Evolutionary conservation across 1,140 invertebrate genomes (phyloP).

Genomic region (Ruditapes philippinarum): DNA sequence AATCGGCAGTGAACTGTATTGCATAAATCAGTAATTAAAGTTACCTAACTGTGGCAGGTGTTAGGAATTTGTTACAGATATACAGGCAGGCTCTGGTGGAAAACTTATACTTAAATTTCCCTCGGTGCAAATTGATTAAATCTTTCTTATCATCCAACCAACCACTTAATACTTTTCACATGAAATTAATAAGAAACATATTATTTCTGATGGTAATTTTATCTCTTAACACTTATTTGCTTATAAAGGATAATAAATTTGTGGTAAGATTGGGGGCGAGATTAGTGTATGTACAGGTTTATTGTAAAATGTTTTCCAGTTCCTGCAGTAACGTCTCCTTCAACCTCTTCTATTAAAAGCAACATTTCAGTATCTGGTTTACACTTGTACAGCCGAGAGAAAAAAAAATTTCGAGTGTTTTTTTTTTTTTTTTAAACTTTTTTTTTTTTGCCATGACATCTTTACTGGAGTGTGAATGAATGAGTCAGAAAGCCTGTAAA

Average conservation of each 20-base stretch:
- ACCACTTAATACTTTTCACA: constrained; percentile 20
- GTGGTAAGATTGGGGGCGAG: background rate
- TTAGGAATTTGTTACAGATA: no score
- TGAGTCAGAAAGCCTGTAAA: constrained; percentile 53
- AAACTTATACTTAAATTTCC: background rate
- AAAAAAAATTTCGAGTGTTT: constrained; percentile 7
- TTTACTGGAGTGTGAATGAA: constrained; percentile 37
- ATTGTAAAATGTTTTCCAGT: background rate
- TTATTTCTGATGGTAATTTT: constrained; percentile 25
- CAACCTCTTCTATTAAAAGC: background rate
- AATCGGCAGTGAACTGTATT: no score
- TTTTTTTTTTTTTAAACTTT: no score
- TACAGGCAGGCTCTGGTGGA: no score
- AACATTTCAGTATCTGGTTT: background rate
- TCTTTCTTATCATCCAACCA: background rate
- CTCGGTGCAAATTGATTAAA: constrained; percentile 13
- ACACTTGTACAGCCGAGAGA: background rate
- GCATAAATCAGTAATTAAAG: no score
- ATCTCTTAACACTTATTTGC: constrained; percentile 10
- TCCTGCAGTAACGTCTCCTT: background rate
- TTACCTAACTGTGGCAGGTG: no score
- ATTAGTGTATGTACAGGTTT: background rate
- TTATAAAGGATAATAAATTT: constrained; percentile 6
- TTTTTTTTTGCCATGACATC: no score
- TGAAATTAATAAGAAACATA: constrained; percentile 13